A percentile compares a stretch with the other conserved stretches of the same genome.
These are phyloP conservation scores for Criorhina ranunculi DNA, from an alignment of 2,888 invertebrate species.

Conservation along the genomic window DNA sequence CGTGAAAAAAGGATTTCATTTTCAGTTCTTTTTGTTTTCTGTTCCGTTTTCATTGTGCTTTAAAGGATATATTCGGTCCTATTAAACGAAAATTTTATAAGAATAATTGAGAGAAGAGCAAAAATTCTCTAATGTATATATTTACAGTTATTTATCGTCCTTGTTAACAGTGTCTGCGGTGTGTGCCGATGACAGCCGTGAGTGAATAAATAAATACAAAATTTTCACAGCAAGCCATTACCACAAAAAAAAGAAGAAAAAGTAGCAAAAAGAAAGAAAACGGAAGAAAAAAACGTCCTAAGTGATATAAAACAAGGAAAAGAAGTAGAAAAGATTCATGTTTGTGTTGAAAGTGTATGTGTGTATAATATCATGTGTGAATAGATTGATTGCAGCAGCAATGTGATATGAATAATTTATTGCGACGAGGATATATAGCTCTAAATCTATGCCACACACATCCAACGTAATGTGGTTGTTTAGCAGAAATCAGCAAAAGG, in stretches of 20 bases:
- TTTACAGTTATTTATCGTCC: conserved; percentile 44
- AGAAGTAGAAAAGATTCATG: background rate
- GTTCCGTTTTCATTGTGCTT: background rate
- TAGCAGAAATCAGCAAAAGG: conserved; percentile 50
- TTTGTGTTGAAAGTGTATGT: background rate
- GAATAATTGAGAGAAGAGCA: conserved; percentile 13
- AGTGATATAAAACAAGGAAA: conserved; percentile 37
- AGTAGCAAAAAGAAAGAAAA: conserved; percentile 9
- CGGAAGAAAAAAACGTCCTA: conserved; percentile 27
- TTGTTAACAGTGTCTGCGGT: conserved; percentile 27
- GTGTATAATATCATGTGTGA: conserved; percentile 34
- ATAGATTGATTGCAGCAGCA: conserved; percentile 68
- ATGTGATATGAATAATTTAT: conserved; percentile 74
- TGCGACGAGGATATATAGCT: conserved; percentile 44
- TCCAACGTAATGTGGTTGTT: conserved; percentile 50
- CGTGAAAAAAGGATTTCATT: conserved; percentile 49
- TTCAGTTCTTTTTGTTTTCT: conserved; percentile 19
- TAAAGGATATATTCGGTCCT: conserved; percentile 10
- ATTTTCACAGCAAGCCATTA: conserved; percentile 32
- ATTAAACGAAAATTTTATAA: conserved; percentile 19
- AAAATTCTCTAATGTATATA: conserved; percentile 24
- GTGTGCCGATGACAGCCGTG: conserved; percentile 45
- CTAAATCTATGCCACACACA: conserved; percentile 49
- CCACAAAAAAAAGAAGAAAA: background rate
- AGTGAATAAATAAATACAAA: conserved; percentile 68